A percentile compares a stretch with the other conserved stretches of the same genome.
Conservation (phyloP, 2,113 vertebrate genomes). For the Callipepla squamata region DNA sequence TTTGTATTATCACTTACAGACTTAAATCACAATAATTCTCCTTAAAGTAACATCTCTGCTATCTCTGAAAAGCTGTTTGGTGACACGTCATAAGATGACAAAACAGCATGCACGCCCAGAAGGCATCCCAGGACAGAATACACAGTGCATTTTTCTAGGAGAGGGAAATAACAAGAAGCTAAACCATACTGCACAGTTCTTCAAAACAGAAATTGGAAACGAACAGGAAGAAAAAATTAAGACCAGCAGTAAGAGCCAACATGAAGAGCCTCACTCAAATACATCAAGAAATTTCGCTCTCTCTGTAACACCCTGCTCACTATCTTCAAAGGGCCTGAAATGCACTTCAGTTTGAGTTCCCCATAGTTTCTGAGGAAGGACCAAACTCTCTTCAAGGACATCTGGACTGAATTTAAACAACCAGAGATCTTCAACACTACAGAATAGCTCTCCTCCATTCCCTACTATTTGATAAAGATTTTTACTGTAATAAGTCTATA, state of each 20-base stretch:
- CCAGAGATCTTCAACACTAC: neutral
- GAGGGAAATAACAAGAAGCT: neutral
- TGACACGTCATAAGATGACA: neutral
- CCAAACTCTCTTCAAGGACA: neutral
- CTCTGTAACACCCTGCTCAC: neutral
- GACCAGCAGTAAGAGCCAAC: neutral
- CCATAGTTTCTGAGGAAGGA: neutral
- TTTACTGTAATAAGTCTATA: neutral
- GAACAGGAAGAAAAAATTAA: neutral
- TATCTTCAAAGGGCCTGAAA: neutral
- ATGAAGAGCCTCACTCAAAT: neutral
- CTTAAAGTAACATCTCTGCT: neutral
- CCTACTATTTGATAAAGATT: neutral
- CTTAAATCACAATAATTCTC: neutral
- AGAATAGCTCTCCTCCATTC: neutral
- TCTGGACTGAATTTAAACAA: neutral
- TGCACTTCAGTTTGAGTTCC: neutral
- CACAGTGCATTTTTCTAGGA: fast-evolving
- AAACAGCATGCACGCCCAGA: neutral
- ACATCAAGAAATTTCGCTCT: neutral
- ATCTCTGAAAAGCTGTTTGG: neutral
- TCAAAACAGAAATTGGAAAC: neutral
- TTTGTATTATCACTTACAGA: neutral
- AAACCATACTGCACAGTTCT: neutral
- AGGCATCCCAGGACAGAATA: fast-evolving